Conservation (phyloP, 2,797 vertebrate genomes). For the Amniataba percoides region DNA sequence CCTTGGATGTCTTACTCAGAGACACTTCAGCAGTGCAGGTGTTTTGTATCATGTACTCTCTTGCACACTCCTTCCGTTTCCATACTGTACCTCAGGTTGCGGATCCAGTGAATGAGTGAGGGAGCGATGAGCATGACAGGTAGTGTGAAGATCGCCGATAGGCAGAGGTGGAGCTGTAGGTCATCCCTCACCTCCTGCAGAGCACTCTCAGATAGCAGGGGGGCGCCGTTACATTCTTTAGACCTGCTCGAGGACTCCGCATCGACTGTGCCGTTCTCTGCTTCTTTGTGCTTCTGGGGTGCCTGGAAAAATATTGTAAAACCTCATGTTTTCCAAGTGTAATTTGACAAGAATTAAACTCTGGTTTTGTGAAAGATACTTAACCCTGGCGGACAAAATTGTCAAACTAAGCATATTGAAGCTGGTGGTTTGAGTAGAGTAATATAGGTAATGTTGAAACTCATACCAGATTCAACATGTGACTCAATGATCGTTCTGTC, state of each 20-base stretch:
- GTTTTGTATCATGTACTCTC: not conserved
- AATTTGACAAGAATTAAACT: not conserved
- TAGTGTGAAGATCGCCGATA: conserved; percentile 88
- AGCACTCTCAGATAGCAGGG: conserved; percentile 73
- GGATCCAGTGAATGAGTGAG: conserved; percentile 93
- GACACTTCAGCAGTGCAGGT: not conserved
- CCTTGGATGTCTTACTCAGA: not conserved
- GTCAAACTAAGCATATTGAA: not conserved
- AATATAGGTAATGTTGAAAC: not conserved
- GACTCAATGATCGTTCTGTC: conserved; percentile 86
- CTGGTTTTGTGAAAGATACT: not conserved
- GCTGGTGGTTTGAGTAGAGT: not conserved
- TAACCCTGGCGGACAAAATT: not conserved
- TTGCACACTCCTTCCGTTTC: not conserved
- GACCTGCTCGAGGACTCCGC: conserved; percentile 35
- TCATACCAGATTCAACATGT: conserved; percentile 88
- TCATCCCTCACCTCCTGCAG: conserved; percentile 85
- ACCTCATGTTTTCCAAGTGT: rapidly evolving
- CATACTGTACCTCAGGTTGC: conserved; percentile 91
- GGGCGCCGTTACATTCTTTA: conserved; percentile 62
- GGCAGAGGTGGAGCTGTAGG: conserved; percentile 89
- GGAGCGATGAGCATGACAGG: conserved; percentile 89
- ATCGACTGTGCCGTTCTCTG: conserved; percentile 61
- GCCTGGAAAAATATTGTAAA: conserved; percentile 66
- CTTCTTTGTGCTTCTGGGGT: conserved; percentile 68